Conservation (phyloP, 53 echinoderm and acorn worm genomes). For the Temnopleurus reevesii region DNA sequence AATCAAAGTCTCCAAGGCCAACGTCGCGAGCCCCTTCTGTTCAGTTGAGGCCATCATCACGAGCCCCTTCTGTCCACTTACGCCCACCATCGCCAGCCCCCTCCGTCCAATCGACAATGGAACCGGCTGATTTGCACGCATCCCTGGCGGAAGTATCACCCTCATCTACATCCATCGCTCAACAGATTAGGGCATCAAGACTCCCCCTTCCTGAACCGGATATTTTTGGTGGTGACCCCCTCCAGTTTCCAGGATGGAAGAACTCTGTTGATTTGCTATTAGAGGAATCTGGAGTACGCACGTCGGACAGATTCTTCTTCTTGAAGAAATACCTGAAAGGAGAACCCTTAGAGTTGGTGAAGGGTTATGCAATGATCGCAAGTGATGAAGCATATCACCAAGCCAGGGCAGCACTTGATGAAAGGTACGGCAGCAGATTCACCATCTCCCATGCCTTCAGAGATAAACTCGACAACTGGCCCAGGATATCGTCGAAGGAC, state of each 20-base stretch:
- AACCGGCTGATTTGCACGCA: too few relatives aligned
- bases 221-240: slow-evolving; percentile 62
- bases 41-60: too few relatives aligned
- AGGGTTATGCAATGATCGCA: slow-evolving; percentile 58
- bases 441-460: not conserved
- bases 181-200: too few relatives aligned
- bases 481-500: slow-evolving; percentile 35
- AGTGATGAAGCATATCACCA: slow-evolving; percentile 20
- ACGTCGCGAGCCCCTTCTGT: too few relatives aligned
- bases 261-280: slow-evolving; percentile 58
- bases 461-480: not conserved
- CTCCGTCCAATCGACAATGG: too few relatives aligned
- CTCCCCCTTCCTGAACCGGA: slow-evolving; percentile 63
- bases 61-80: too few relatives aligned
- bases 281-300: slow-evolving; percentile 52
- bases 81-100: too few relatives aligned
- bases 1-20: too few relatives aligned
- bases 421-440: slow-evolving; percentile 40
- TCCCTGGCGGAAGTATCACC: too few relatives aligned
- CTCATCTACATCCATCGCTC: too few relatives aligned
- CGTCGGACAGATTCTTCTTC: slow-evolving; percentile 50
- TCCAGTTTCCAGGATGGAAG: slow-evolving; percentile 60
- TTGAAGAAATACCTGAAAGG: too few relatives aligned
- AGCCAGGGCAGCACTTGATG: slow-evolving; percentile 32
- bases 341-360: slow-evolving; percentile 47